phyloP scores from a whole-genome alignment of 2,888 invertebrate species.

The Tolmerus cingulatus region DNA sequence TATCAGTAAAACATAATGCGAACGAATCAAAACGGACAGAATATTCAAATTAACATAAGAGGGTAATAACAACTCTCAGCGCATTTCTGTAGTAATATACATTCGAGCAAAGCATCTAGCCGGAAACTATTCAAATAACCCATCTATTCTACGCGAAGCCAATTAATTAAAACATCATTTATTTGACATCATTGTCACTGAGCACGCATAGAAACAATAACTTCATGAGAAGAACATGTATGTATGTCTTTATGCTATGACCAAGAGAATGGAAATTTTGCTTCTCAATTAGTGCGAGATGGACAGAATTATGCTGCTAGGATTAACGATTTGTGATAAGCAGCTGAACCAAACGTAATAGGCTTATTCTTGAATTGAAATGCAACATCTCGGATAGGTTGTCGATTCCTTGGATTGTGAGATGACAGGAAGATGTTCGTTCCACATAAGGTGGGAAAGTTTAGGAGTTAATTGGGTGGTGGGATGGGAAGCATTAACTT shows the following conservation, averaged over 20 bases:
- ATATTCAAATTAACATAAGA: constrained; percentile 7
- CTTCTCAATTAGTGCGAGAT: constrained; percentile 10
- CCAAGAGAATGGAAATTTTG: background rate
- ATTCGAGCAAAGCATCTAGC: constrained; percentile 1
- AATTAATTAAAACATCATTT: constrained; percentile 9
- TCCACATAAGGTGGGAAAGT: background rate
- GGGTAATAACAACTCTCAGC: background rate
- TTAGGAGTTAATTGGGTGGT: background rate
- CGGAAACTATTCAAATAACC: background rate
- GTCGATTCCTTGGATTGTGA: background rate
- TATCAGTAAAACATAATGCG: constrained; percentile 13
- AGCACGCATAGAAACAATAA: constrained; percentile 18
- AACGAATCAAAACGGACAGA: constrained; percentile 1
- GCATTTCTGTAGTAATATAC: background rate
- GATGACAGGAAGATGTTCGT: background rate
- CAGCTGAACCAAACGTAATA: background rate
- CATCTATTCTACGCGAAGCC: background rate
- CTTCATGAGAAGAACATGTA: constrained; percentile 2
- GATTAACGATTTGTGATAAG: background rate
- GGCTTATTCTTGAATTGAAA: constrained; percentile 5
- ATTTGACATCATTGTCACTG: constrained; percentile 21
- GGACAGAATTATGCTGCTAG: background rate
- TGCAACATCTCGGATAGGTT: background rate
- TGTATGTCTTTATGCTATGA: background rate
- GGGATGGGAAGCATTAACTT: background rate